These are phyloP conservation scores for Drosophila macrospina DNA, from an alignment of 2,888 invertebrate genomes.

Conservation along the genomic window DNA sequence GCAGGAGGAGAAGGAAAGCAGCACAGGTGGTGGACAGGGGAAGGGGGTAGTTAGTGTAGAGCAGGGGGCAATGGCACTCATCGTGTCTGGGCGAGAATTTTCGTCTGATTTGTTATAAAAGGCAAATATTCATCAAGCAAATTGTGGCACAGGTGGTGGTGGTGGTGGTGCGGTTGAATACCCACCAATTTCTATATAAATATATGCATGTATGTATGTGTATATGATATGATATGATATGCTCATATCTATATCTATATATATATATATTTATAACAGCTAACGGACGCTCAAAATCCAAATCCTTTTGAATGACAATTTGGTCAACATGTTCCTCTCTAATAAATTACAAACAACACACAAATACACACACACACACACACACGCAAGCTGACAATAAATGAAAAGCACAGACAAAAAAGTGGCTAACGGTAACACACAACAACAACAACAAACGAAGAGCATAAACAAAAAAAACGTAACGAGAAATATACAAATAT, in stretches of 20 bases:
- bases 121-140: slow-evolving; percentile 79
- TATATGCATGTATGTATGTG: slow-evolving; percentile 27
- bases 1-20: not conserved
- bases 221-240: slow-evolving; percentile 33
- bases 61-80: slow-evolving; percentile 33
- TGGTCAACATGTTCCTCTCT: slow-evolving; percentile 80
- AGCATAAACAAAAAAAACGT: slow-evolving; percentile 23
- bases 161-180: slow-evolving; percentile 17
- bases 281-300: slow-evolving; percentile 46
- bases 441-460: slow-evolving; percentile 6
- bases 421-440: slow-evolving; percentile 54
- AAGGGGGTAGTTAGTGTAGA: not conserved
- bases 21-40: too few relatives aligned
- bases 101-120: slow-evolving; percentile 75
- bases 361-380: slow-evolving; percentile 6
- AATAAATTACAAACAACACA: slow-evolving; percentile 74
- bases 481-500: slow-evolving; percentile 45
- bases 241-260: slow-evolving; percentile 43
- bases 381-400: slow-evolving; percentile 30
- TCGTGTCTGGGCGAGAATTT: slow-evolving; percentile 57
- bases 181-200: slow-evolving; percentile 18
- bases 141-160: slow-evolving; percentile 54
- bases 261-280: slow-evolving; percentile 56
- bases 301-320: slow-evolving; percentile 81
- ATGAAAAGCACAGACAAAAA: slow-evolving; percentile 71